Evolutionary conservation across 2,113 vertebrate genomes (phyloP).

Genomic region (Danionella cerebrum): DNA sequence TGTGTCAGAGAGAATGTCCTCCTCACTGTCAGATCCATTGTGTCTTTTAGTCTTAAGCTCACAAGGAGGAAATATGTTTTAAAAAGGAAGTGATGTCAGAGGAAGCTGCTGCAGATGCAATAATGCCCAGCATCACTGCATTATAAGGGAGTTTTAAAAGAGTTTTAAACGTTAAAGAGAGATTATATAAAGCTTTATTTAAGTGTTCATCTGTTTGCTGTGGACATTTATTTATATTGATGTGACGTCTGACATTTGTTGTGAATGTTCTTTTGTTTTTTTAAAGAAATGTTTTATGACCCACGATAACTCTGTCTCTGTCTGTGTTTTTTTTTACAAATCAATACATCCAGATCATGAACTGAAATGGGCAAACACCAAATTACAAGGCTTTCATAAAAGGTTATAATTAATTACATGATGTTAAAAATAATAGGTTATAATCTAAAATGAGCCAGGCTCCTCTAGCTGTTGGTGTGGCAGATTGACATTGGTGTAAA

Average conservation of each 20-base stretch:
- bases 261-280: slow-evolving; percentile 53
- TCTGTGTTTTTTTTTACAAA: too few species aligned
- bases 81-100: slow-evolving; percentile 33
- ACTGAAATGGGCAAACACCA: too few species aligned
- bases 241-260: slow-evolving; percentile 51
- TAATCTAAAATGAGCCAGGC: too few species aligned
- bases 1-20: not conserved
- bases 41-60: not conserved
- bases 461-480: too few species aligned
- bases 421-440: too few species aligned
- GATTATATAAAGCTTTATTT: slow-evolving; percentile 48
- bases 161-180: too few species aligned
- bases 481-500: too few species aligned
- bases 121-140: slow-evolving; percentile 5
- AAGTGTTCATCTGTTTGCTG: slow-evolving; percentile 59
- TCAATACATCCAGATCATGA: too few species aligned
- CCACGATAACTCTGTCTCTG: not conserved
- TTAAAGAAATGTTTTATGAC: slow-evolving; percentile 26
- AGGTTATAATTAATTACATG: too few species aligned
- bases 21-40: not conserved
- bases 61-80: slow-evolving; percentile 5
- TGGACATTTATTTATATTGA: slow-evolving; percentile 69
- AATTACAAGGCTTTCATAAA: too few species aligned
- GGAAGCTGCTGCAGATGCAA: slow-evolving; percentile 18
- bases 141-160: not conserved